Evolutionary conservation across 2,113 vertebrate species (phyloP).

Genomic region (Eudyptes chrysolophus): DNA sequence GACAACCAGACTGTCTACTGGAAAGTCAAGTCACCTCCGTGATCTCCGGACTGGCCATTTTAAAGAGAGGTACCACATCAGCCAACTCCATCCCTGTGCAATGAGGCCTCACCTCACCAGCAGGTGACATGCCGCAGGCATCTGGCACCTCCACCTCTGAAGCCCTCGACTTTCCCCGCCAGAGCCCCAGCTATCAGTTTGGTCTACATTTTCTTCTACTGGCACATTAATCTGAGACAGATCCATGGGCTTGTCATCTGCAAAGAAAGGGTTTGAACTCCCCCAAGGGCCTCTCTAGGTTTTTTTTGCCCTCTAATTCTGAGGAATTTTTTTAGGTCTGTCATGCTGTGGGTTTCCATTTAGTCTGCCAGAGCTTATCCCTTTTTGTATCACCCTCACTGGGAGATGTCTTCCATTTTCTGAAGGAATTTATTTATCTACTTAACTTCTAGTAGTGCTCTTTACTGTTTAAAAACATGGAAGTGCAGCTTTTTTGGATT

Average conservation of each 20-base stretch:
- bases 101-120: background rate
- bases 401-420: background rate
- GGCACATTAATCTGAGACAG: background rate
- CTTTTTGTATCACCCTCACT: background rate
- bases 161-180: background rate
- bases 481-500: background rate
- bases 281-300: background rate
- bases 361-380: background rate
- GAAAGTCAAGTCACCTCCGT: background rate
- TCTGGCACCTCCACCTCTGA: background rate
- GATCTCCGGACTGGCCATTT: background rate
- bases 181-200: background rate
- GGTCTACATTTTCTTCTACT: background rate
- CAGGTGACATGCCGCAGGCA: rapidly evolving
- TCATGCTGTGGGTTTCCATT: background rate
- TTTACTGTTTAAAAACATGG: background rate
- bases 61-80: background rate
- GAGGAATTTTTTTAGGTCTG: background rate
- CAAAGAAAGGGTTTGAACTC: background rate
- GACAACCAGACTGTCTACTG: background rate
- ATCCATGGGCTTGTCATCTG: background rate
- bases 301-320: background rate
- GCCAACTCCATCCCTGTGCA: background rate
- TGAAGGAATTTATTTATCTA: background rate
- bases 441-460: background rate